Percentiles rank a stretch among this genome's conserved stretches.
These are phyloP conservation scores for Apodemia zela DNA, from an alignment of 2,888 invertebrate species.

Conservation along the genomic window DNA sequence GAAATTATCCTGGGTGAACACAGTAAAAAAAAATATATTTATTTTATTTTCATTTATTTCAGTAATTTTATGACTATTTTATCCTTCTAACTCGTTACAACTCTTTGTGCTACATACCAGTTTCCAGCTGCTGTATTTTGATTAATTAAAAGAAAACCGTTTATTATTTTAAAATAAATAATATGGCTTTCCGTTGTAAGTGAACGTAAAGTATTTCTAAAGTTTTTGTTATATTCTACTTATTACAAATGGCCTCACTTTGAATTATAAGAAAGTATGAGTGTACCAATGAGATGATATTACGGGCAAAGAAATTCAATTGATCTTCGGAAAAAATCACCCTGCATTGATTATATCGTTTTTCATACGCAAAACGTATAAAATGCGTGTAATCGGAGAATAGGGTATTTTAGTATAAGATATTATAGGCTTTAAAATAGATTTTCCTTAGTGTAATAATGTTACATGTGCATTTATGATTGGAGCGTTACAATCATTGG, in stretches of 20 bases:
- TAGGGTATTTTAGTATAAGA: conserved; percentile 65
- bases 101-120: too few relatives aligned
- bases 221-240: background rate
- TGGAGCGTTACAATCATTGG: conserved; percentile 24
- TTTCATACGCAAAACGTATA: conserved; percentile 53
- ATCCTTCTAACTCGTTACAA: too few relatives aligned
- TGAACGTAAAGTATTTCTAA: background rate
- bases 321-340: conserved; percentile 26
- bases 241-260: background rate
- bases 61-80: too few relatives aligned
- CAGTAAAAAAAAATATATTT: too few relatives aligned
- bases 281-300: background rate
- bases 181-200: too few relatives aligned
- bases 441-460: conserved; percentile 50
- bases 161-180: too few relatives aligned
- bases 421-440: conserved; percentile 51
- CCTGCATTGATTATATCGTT: conserved; percentile 69
- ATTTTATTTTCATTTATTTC: too few relatives aligned
- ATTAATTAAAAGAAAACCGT: too few relatives aligned
- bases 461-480: conserved; percentile 57
- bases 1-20: too few relatives aligned
- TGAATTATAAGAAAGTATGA: background rate
- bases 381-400: conserved; percentile 68
- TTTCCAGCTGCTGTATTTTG: too few relatives aligned
- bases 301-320: background rate